Percentiles rank a stretch among this genome's conserved stretches.
These are phyloP conservation scores for Gobio occitaniae DNA, from an alignment of 2,797 vertebrate species.

Conservation along the genomic window DNA sequence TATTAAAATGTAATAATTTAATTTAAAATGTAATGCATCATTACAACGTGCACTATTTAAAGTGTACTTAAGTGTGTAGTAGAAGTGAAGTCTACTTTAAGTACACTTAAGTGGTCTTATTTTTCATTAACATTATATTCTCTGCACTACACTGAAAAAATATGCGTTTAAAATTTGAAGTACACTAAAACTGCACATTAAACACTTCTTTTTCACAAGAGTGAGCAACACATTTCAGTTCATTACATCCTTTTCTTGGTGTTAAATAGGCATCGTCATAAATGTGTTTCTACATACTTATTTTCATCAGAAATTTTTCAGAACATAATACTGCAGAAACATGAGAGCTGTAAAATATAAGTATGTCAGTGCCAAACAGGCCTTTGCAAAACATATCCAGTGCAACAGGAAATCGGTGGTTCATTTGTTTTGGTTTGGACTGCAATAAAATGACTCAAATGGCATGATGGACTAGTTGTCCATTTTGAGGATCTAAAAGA, in stretches of 20 bases:
- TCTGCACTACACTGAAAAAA: background rate
- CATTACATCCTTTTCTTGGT: background rate
- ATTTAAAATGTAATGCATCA: background rate
- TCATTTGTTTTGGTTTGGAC: constrained; percentile 14
- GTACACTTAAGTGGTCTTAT: background rate
- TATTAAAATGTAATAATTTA: too few species aligned
- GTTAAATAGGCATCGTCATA: background rate
- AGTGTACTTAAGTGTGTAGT: background rate
- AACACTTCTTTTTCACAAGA: background rate
- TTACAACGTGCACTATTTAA: background rate
- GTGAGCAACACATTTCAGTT: background rate
- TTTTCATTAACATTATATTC: background rate
- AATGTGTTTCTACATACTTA: background rate
- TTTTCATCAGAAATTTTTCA: background rate
- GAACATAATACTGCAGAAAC: background rate
- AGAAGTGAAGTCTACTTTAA: background rate
- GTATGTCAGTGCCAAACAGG: background rate
- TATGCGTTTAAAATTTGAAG: background rate
- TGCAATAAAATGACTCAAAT: background rate
- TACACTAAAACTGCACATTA: background rate
- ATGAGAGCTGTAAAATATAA: background rate
- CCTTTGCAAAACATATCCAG: constrained; percentile 4
- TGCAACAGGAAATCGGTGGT: background rate
- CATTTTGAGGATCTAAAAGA: constrained; percentile 17
- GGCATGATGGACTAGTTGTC: background rate